phyloP scores from a whole-genome alignment of 2,797 vertebrate species.

The Halcyon badia region DNA sequence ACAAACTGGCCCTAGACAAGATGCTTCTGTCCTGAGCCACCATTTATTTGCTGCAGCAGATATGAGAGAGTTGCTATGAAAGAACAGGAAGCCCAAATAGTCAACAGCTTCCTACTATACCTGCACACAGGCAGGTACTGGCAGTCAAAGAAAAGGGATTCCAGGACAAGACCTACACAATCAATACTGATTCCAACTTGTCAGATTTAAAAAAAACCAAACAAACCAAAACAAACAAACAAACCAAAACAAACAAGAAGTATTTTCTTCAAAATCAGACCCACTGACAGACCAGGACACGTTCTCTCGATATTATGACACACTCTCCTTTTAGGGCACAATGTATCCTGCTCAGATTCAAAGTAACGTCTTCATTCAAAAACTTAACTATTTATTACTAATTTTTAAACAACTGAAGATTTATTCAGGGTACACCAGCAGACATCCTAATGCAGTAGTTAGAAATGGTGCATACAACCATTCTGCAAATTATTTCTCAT shows the following conservation, averaged over 20 bases:
- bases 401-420: background rate
- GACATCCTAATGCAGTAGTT: background rate
- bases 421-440: background rate
- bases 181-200: background rate
- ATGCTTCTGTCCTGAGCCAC: background rate
- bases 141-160: background rate
- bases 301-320: background rate
- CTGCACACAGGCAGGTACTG: background rate
- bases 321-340: background rate
- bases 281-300: background rate
- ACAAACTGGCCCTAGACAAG: background rate
- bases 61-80: background rate
- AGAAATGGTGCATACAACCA: background rate
- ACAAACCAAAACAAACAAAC: background rate
- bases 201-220: background rate
- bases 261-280: background rate
- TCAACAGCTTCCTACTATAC: background rate
- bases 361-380: background rate
- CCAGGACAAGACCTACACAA: background rate
- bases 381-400: background rate
- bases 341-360: background rate
- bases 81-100: background rate
- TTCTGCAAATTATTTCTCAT: background rate
- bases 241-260: too few species aligned
- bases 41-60: background rate